Conservation (phyloP, 2,797 vertebrate genomes). For the Aselliscus stoliczkanus region DNA sequence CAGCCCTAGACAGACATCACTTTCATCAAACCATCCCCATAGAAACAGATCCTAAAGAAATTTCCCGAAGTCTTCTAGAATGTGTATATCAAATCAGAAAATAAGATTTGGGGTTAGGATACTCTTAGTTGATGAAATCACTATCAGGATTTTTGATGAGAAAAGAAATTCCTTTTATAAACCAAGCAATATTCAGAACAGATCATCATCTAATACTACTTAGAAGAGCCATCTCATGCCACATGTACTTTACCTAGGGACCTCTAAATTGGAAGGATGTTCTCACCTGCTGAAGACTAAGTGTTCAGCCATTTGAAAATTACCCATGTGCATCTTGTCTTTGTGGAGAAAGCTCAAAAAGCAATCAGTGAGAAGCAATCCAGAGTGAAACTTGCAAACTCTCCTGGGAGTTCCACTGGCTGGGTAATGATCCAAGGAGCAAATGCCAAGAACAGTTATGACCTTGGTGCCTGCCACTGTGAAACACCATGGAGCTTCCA, state of each 20-base stretch:
- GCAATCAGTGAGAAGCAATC: not conserved
- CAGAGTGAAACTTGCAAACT: not conserved
- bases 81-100: not conserved
- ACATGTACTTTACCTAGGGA: not conserved
- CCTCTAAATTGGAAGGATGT: not conserved
- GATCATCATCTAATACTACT: not conserved
- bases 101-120: not conserved
- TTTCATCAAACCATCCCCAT: not conserved
- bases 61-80: not conserved
- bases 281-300: constrained; percentile 11
- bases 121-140: not conserved
- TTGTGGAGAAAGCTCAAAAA: not conserved
- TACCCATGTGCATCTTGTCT: not conserved
- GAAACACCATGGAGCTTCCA: not conserved
- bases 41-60: not conserved
- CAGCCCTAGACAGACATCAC: not conserved
- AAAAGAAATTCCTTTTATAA: not conserved
- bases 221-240: not conserved
- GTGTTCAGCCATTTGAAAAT: constrained; percentile 18
- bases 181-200: not conserved
- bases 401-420: not conserved
- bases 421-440: not conserved
- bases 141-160: not conserved
- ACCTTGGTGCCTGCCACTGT: not conserved
- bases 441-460: not conserved